A percentile compares a stretch with the other conserved stretches of the same genome.
Conservation (phyloP, 2,113 vertebrate genomes). For the Speoplatyrhinus poulsoni region DNA sequence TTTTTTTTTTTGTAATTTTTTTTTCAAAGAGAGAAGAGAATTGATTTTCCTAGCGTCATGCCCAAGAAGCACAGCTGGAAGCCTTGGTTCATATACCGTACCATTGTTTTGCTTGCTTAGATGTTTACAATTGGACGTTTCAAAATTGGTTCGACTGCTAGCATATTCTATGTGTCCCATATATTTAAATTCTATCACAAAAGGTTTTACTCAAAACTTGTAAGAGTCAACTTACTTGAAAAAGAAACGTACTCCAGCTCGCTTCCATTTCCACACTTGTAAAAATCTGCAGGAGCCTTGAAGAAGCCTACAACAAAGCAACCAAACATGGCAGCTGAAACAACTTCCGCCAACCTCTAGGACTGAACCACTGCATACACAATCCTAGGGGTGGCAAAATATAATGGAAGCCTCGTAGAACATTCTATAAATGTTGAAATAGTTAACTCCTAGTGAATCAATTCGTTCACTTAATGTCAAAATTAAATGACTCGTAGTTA, state of each 20-base stretch:
- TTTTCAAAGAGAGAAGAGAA: conserved; percentile 26
- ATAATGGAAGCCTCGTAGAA: neutral
- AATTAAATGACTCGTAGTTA: neutral
- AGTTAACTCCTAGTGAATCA: too few relatives aligned
- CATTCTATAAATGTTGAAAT: neutral
- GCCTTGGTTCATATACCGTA: conserved; percentile 78
- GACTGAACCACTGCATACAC: conserved; percentile 72
- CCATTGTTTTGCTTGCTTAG: conserved; percentile 78
- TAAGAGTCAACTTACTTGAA: conserved; percentile 81
- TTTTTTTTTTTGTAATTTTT: neutral
- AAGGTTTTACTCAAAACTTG: conserved; percentile 26
- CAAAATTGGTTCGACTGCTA: conserved; percentile 48
- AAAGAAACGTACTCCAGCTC: conserved; percentile 91
- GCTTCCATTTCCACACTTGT: conserved; percentile 86
- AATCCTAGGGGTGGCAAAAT: conserved; percentile 28
- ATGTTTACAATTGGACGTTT: conserved; percentile 61
- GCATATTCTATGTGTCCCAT: neutral
- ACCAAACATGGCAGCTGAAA: conserved; percentile 90
- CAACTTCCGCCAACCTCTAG: conserved; percentile 87
- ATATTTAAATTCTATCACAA: conserved; percentile 19
- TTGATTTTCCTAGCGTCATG: conserved; percentile 72
- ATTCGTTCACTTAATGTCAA: too few relatives aligned
- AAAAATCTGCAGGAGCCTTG: conserved; percentile 80
- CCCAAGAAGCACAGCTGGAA: conserved; percentile 81
- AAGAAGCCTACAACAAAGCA: conserved; percentile 91